A percentile compares a stretch with the other conserved stretches of the same genome.
Conservation (phyloP, 2,888 invertebrate genomes). For the Melieria crassipennis region DNA sequence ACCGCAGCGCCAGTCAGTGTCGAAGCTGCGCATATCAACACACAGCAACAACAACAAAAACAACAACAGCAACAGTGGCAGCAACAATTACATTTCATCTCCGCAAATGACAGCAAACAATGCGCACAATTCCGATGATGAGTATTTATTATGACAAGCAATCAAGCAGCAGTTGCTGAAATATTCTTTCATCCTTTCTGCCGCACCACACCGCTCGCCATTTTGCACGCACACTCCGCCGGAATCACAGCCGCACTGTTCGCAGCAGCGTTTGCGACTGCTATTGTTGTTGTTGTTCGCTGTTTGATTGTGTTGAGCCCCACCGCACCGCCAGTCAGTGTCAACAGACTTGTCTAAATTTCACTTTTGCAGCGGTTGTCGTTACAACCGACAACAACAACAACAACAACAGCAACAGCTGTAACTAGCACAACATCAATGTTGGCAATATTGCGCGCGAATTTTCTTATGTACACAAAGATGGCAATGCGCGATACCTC, state of each 20-base stretch:
- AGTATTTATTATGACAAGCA: slow-evolving; percentile 43
- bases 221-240: slow-evolving; percentile 8
- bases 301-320: slow-evolving; percentile 3
- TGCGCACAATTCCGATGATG: slow-evolving; percentile 23
- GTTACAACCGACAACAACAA: slow-evolving; percentile 3
- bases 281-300: slow-evolving; percentile 9
- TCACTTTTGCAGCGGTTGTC: slow-evolving; percentile 9
- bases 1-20: not conserved
- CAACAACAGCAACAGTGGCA: slow-evolving; percentile 18
- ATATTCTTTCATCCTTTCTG: slow-evolving; percentile 6
- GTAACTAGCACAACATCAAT: not conserved
- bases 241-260: not conserved
- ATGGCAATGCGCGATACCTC: not conserved
- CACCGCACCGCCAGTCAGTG: slow-evolving; percentile 7
- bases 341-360: slow-evolving; percentile 28
- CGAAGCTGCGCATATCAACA: slow-evolving; percentile 1
- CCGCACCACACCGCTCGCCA: not conserved
- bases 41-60: slow-evolving; percentile 6
- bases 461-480: not conserved
- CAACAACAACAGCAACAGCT: not conserved
- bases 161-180: slow-evolving; percentile 40
- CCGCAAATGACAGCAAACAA: slow-evolving; percentile 16
- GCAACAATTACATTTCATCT: slow-evolving; percentile 1
- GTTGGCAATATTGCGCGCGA: not conserved
- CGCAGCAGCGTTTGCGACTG: not conserved